Evolutionary conservation across 2,113 vertebrate genomes (phyloP).

Genomic region (Phylloscopus whistleri): DNA sequence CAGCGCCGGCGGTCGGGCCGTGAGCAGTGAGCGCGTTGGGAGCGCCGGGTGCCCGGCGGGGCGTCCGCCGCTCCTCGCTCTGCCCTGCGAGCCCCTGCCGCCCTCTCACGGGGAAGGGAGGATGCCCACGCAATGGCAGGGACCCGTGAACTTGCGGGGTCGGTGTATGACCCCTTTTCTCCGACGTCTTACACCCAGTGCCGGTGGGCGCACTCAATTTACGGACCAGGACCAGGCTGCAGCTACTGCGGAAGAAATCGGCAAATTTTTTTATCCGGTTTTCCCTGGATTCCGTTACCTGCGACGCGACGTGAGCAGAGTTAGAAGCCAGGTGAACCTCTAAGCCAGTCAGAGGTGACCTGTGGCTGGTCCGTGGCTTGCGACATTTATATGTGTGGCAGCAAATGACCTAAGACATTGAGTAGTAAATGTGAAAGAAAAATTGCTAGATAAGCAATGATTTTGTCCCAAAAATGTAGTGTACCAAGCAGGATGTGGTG

Average conservation of each 20-base stretch:
- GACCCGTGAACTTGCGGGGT: background rate
- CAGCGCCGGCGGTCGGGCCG: background rate
- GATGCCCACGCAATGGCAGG: background rate
- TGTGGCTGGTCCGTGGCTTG: background rate
- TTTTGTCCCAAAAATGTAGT: background rate
- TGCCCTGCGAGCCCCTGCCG: background rate
- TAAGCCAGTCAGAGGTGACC: background rate
- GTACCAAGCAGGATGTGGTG: background rate
- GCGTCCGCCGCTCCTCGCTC: background rate
- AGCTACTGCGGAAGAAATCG: background rate
- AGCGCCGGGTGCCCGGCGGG: background rate
- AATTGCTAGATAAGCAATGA: background rate
- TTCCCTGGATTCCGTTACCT: background rate
- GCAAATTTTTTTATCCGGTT: background rate
- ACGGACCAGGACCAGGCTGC: background rate
- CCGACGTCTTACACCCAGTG: accelerated
- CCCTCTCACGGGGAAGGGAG: background rate
- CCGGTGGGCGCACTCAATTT: accelerated
- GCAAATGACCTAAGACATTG: accelerated
- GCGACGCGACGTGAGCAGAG: background rate
- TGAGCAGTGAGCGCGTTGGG: background rate
- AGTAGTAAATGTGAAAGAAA: background rate
- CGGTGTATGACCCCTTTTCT: accelerated
- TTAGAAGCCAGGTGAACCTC: background rate
- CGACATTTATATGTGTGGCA: background rate